Base-by-base conservation (phyloP, 2,113 vertebrate genomes). In the Notothenia coriiceps region DNA sequence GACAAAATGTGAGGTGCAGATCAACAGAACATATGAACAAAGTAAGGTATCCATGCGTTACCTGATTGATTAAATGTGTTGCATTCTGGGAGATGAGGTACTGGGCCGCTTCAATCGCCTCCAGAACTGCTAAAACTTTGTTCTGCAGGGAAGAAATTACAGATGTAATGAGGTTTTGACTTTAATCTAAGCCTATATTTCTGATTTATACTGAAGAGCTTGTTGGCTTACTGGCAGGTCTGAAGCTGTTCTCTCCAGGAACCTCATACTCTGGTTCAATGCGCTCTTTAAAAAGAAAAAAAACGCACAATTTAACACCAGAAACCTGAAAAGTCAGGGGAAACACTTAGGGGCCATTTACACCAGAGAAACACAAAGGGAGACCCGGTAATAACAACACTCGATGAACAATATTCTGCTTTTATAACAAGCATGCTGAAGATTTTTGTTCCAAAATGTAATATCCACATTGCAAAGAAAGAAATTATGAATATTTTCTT, bases 51-150 rank as follows among this genome's bases (percentile, higher is more conserved):
- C 5, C 52, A 20, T 13, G 0, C 12, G 12, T 86, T 93, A 98
- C 98, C 95, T 91, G 91, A 14, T 92, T 86, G 82, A 98, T 92
- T 82, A 98, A 63, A 9, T 83, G 83, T 17, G 96, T 94, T 57
- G 95, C 93, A 0, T 96, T 96, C 11, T 95, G 92, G 82, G 92
- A 96, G 85, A 99, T 94, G 74, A 98, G 96, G 67, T 88, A 60
- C 91, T 99, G 97, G 12, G 96, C 96, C 43, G 93, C 86, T 70
- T 98, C 95, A 76, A 98, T 91, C 71, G 94, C 88, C 0, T 80
- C 50, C 13, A 98, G 84, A 59, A 96, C 91, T 13, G 88, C 90
- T 56, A 83, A 74, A 66, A 98, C 93, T 92, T 95, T 96, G 61
- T 91, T 92, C 98, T 99, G 79, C 10, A 50, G 57, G 82, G 44